Percentiles rank a stretch among this genome's conserved stretches.
Conservation (phyloP, 2,888 invertebrate genomes). For the Tenthredo amoena region DNA sequence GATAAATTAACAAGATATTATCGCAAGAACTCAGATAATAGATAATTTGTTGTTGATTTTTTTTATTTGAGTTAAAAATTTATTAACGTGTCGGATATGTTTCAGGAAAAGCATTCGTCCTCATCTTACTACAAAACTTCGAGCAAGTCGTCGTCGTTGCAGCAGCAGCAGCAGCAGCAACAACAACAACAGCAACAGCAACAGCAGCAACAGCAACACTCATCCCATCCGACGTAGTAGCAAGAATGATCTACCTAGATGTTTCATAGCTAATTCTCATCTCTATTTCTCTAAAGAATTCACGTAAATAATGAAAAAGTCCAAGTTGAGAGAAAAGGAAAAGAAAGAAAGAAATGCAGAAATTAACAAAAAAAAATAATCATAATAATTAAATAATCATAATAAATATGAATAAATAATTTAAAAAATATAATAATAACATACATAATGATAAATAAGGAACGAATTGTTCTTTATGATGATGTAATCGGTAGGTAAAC, state of each 20-base stretch:
- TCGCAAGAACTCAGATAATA: neutral
- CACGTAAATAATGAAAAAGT: constrained; percentile 35
- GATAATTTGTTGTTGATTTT: neutral
- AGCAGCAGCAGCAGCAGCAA: constrained; percentile 58
- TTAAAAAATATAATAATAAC: constrained; percentile 18
- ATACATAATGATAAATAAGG: constrained; percentile 8
- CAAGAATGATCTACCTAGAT: constrained; percentile 38
- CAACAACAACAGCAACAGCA: constrained; percentile 56
- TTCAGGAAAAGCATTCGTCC: constrained; percentile 74
- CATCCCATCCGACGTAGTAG: constrained; percentile 69
- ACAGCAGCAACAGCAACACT: constrained; percentile 37
- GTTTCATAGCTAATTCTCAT: constrained; percentile 43
- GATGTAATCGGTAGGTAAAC: constrained; percentile 13
- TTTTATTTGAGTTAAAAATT: neutral
- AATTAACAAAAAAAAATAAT: constrained; percentile 15
- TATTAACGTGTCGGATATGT: constrained; percentile 59
- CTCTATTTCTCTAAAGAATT: constrained; percentile 16
- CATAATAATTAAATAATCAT: neutral
- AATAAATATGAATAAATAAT: constrained; percentile 18
- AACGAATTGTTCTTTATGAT: constrained; percentile 12
- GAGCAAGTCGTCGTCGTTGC: constrained; percentile 68
- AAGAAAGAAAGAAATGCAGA: neutral
- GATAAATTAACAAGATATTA: neutral
- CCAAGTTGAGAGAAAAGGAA: constrained; percentile 33
- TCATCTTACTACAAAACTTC: constrained; percentile 72